Evolutionary conservation across 2,888 invertebrate genomes (phyloP).

Genomic region (Melinaea menophilus): DNA sequence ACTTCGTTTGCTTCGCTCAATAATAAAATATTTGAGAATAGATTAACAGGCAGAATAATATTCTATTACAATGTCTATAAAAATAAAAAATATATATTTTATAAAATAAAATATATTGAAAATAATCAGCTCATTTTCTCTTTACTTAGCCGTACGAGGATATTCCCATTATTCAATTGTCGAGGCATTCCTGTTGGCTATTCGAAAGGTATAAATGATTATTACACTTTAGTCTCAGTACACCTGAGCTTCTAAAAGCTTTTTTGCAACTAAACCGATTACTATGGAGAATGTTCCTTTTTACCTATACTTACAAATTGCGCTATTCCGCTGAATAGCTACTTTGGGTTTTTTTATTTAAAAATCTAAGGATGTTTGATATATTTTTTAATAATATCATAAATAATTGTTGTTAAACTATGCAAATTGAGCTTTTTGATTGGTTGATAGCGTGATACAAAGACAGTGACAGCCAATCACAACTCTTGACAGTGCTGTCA

Average conservation of each 20-base stretch:
- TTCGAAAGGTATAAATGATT: slow-evolving; percentile 30
- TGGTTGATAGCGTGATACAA: no score
- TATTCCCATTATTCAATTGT: slow-evolving; percentile 26
- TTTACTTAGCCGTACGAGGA: slow-evolving; percentile 14
- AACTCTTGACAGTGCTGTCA: no score
- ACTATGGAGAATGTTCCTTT: slow-evolving; percentile 18
- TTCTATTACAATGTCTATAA: no score
- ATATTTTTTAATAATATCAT: neutral
- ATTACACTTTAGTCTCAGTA: slow-evolving; percentile 28
- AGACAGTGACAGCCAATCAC: no score
- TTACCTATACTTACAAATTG: slow-evolving; percentile 12
- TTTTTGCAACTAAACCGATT: slow-evolving; percentile 28
- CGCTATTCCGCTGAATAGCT: slow-evolving; percentile 5
- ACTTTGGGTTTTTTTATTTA: slow-evolving; percentile 7
- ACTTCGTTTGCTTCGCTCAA: no score
- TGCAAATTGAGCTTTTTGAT: no score
- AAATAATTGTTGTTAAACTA: no score
- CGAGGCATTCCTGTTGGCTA: slow-evolving; percentile 24
- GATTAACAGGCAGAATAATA: no score
- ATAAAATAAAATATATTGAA: no score
- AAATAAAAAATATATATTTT: no score
- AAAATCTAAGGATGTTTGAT: neutral
- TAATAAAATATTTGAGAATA: no score
- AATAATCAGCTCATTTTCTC: neutral
- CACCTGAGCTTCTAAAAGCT: slow-evolving; percentile 31